Base-by-base conservation (phyloP, 1,140 invertebrate species). In the Leptopilina boulardi region DNA sequence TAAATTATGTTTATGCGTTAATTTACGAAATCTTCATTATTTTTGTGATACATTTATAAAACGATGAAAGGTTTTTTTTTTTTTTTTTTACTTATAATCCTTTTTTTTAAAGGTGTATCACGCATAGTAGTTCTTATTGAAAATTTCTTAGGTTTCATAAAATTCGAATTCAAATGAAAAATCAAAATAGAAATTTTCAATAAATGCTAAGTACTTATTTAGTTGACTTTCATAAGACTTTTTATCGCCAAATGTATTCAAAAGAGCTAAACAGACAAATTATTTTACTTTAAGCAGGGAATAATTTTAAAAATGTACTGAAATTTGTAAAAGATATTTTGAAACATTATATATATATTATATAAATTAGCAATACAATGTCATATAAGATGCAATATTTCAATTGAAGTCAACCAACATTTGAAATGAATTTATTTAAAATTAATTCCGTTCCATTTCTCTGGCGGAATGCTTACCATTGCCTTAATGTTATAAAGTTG, bases 401-500 rank as follows among this genome's bases (percentile, higher is more conserved):
- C 2, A 38, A 66, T 34, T 66, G 11, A n/a, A 66, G 15, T 34
- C 15, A 30, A 5, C 8, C 26, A 26, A n/a, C 23, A 30, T 23
- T 30, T n/a, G 59, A 8, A 30, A 59, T 59, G 56, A 21, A 66
- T 30, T 66, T n/a, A 34, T 66, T 38, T 38, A 3, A 38, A 38
- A 38, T 38, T 38, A 38, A 21, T 54, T 54, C n/a, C 2, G 23
- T 15, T 30, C 19, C 10, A 15, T 56, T 21, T 11, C 23, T 10
- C 23, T 23, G 10, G 23, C 54, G 54, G 23, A 26, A 21, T 66
- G 56, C 56, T 30, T 66, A 66, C 23, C 56, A 21, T 66, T 66
- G 54, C 54, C 54, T 56, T 56, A 56, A 56, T 56, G 54, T 56
- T 56, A 56, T 11, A 56, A 56, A 56, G 19, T 56, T 56, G 54